Evolutionary conservation across 1,140 invertebrate species (phyloP).

Genomic region (Bombus superbus): DNA sequence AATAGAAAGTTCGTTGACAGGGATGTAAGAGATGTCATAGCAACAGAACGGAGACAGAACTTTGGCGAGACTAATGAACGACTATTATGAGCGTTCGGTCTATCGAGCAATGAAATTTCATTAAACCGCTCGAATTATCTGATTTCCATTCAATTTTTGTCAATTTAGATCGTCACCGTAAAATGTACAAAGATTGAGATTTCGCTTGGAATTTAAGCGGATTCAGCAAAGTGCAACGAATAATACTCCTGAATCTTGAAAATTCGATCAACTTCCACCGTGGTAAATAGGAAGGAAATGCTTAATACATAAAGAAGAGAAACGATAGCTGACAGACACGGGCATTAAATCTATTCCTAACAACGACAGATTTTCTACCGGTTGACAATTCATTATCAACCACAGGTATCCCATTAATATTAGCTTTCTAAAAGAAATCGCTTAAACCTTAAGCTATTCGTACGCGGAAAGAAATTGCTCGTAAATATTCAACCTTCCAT

Average conservation of each 20-base stretch:
- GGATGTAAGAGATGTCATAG: neutral
- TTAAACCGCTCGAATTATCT: conserved; percentile 2
- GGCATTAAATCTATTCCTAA: conserved; percentile 19
- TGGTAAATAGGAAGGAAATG: conserved; percentile 13
- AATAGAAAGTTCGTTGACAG: conserved; percentile 7
- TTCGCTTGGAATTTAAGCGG: neutral
- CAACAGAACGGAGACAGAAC: neutral
- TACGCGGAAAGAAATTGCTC: neutral
- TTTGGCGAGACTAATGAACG: conserved; percentile 6
- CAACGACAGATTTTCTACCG: conserved; percentile 2
- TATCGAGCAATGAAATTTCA: conserved; percentile 17
- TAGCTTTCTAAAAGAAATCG: neutral
- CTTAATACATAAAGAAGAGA: neutral
- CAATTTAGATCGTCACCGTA: conserved; percentile 13
- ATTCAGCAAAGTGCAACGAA: conserved; percentile 10
- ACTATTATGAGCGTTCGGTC: conserved; percentile 20
- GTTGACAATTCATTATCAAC: conserved; percentile 22
- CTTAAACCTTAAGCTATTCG: neutral
- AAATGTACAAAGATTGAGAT: neutral
- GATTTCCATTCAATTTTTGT: conserved; percentile 23
- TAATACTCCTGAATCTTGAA: neutral
- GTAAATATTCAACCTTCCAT: neutral
- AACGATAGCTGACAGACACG: neutral
- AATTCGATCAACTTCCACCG: conserved; percentile 21
- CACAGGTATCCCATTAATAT: neutral